Base-by-base conservation (phyloP, 2,113 vertebrate genomes). In the Cephalopholis sonnerati region DNA sequence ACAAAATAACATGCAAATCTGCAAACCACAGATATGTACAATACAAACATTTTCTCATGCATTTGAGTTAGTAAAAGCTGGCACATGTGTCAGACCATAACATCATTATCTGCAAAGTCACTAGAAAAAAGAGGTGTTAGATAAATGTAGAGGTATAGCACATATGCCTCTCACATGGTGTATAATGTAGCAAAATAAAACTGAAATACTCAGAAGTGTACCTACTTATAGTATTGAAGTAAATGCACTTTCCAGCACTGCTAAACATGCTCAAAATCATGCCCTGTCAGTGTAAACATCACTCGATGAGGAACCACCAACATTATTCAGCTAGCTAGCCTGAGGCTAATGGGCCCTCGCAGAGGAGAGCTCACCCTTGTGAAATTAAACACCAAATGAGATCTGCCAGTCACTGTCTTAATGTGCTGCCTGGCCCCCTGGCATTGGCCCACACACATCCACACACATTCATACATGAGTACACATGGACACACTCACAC, bases 371-470 rank as follows among this genome's bases (percentile, higher is more conserved):
- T 82, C 67, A 69, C 71, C 85, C 83, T 88, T 80, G 81, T 91
- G 88, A 94, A 93, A 93, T 94, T 88, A 94, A 93, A 86, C 86
- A 88, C 74, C 83, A 93, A 91, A 94, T 93, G 92, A 93, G 88
- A 92, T 94, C 87, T 91, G 91, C 83, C 92, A 91, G 72, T 93
- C 90, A 91, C 81, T 87, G 87, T 92, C 81, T 76, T 89, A 89
- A 93, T 92, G 91, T 86, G 90, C 62, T 86, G 88, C 77, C 79
- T 78, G 63, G 50, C 81, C 88, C 77, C 29, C 79, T 81, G 88
- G 85, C 83, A 68, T 6, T 77, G 83, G 65, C 79, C 72, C 68
- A 53, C 89, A 85, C 65, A 73, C 82, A 62, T 32, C 46, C 0
- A 69, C 67, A 74, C 86, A 83, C 70, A 36, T 22, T 55, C 53